phyloP scores from a whole-genome alignment of 2,888 invertebrate species.

The Tetrapedia diversipes region DNA sequence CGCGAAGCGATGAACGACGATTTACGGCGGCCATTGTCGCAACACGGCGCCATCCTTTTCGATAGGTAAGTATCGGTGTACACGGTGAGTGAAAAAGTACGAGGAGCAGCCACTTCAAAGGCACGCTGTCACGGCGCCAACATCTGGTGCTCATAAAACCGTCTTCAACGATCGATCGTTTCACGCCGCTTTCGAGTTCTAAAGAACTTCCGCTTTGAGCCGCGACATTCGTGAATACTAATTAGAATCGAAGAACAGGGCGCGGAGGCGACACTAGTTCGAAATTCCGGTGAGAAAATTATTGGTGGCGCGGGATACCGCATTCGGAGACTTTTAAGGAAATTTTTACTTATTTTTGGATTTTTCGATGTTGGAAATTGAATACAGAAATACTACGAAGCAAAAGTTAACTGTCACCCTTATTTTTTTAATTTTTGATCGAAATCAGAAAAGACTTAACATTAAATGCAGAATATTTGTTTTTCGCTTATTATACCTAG shows the following conservation, averaged over 20 bases:
- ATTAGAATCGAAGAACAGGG: not conserved
- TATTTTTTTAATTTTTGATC: too few relatives aligned
- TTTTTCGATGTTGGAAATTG: too few relatives aligned
- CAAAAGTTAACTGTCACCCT: too few relatives aligned
- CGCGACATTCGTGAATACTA: not conserved
- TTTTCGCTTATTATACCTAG: too few relatives aligned
- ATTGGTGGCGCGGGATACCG: too few relatives aligned
- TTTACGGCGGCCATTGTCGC: slow-evolving; percentile 61
- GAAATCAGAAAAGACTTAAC: too few relatives aligned
- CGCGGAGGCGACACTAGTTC: not conserved
- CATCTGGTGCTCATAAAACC: slow-evolving; percentile 10
- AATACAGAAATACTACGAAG: too few relatives aligned
- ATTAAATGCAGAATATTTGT: too few relatives aligned
- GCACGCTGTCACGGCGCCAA: slow-evolving; percentile 15
- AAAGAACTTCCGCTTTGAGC: not conserved
- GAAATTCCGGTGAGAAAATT: too few relatives aligned
- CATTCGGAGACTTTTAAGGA: too few relatives aligned
- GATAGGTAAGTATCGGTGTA: slow-evolving; percentile 35
- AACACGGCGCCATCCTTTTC: slow-evolving; percentile 43
- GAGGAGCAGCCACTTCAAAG: slow-evolving; percentile 23
- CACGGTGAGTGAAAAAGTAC: slow-evolving; percentile 37
- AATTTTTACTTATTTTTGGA: too few relatives aligned
- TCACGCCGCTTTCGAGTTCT: not conserved
- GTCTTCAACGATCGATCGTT: slow-evolving; percentile 6
- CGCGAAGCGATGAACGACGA: slow-evolving; percentile 59